These are phyloP conservation scores for Vulpes lagopus DNA, from an alignment of 2,113 vertebrate species.

Conservation along the genomic window DNA sequence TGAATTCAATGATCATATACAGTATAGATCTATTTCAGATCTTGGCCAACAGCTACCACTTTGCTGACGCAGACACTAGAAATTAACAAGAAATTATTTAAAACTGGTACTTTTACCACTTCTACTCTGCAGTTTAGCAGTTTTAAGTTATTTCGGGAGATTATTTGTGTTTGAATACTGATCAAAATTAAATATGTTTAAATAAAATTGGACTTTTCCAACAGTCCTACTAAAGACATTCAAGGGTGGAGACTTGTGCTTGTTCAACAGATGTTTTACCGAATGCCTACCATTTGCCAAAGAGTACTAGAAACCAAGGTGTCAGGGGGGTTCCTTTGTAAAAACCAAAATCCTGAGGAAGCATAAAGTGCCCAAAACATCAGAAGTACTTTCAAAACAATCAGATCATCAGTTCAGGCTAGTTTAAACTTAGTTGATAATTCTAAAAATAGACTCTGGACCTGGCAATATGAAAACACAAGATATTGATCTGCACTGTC, in stretches of 20 bases:
- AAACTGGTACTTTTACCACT: neutral
- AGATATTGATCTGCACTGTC: neutral
- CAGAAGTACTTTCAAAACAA: neutral
- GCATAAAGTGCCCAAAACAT: neutral
- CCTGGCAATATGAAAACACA: neutral
- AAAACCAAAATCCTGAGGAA: constrained; percentile 32
- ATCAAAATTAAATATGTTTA: constrained; percentile 17
- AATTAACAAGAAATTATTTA: constrained; percentile 9
- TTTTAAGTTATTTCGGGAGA: constrained; percentile 25
- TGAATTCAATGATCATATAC: neutral
- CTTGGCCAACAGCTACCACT: neutral
- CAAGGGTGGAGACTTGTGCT: neutral
- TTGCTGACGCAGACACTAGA: neutral
- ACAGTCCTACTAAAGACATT: neutral
- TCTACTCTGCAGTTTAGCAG: constrained; percentile 1
- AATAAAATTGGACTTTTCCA: constrained; percentile 54
- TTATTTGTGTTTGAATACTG: neutral
- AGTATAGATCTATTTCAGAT: neutral
- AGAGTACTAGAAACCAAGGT: neutral
- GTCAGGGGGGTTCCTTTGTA: neutral
- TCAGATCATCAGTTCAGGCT: neutral
- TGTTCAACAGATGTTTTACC: neutral
- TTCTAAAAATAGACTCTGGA: neutral
- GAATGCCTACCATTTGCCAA: neutral
- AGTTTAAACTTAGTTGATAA: neutral